A percentile compares a stretch with the other conserved stretches of the same genome.
Evolutionary conservation across 2,797 vertebrate species (phyloP).

Genomic region (Novumbra hubbsi): DNA sequence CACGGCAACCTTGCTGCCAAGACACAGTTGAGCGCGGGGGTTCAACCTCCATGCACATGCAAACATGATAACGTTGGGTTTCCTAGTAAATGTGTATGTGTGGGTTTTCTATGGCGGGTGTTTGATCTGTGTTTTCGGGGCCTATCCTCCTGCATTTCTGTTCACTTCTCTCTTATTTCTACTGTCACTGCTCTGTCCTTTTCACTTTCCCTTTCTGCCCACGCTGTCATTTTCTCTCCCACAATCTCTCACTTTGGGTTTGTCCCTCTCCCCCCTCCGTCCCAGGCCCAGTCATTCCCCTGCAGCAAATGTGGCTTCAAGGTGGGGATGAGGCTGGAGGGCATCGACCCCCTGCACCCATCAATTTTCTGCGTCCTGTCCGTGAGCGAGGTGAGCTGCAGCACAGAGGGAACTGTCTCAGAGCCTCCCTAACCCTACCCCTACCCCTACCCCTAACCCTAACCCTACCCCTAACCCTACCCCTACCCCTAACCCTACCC

Average conservation of each 20-base stretch:
- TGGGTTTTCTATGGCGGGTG: not conserved
- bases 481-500: too few relatives aligned
- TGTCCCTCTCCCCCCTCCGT: not conserved
- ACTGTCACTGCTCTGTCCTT: not conserved
- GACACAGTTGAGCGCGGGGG: not conserved
- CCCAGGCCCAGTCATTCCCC: constrained; percentile 70
- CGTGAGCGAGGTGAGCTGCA: constrained; percentile 71
- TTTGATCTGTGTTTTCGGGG: not conserved
- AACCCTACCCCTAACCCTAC: too few relatives aligned
- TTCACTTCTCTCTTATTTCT: not conserved
- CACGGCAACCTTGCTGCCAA: constrained; percentile 29
- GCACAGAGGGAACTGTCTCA: not conserved
- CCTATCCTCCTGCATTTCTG: not conserved
- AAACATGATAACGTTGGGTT: not conserved
- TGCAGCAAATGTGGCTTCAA: constrained; percentile 71
- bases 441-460: too few relatives aligned
- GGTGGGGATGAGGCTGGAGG: constrained; percentile 78
- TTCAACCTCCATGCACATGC: not conserved
- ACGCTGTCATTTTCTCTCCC: not conserved
- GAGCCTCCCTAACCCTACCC: too few relatives aligned
- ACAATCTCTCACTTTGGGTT: not conserved
- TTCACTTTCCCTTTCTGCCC: constrained; percentile 2
- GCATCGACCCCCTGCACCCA: constrained; percentile 74
- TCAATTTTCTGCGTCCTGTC: constrained; percentile 80
- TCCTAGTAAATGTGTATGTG: not conserved